phyloP scores from a whole-genome alignment of 2,797 vertebrate species.

The Okamejei kenojei region DNA sequence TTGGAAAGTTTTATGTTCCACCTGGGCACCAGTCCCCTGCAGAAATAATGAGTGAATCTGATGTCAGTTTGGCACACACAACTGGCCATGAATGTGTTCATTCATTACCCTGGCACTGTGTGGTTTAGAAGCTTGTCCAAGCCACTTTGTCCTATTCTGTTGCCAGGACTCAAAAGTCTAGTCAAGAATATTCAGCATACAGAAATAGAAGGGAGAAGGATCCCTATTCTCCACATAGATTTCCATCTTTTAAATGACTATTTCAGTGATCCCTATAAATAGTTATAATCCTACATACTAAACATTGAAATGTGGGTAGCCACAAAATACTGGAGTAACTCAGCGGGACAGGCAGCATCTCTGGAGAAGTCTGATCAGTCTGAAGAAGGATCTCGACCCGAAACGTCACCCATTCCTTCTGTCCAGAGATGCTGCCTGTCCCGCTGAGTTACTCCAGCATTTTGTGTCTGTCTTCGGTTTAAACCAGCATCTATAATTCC shows the following conservation, averaged over 20 bases:
- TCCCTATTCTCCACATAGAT: not conserved
- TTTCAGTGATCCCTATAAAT: not conserved
- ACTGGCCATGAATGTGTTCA: slow-evolving; percentile 12
- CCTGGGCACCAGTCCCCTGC: not conserved
- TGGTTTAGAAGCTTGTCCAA: not conserved
- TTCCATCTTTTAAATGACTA: not conserved
- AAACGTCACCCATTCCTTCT: too few species aligned
- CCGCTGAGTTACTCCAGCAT: too few species aligned
- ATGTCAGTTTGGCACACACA: not conserved
- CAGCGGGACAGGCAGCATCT: too few species aligned
- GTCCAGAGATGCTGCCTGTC: too few species aligned
- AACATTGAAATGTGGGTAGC: not conserved
- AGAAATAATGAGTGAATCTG: not conserved
- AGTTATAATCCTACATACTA: not conserved
- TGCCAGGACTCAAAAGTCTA: not conserved
- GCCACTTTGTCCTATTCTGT: not conserved
- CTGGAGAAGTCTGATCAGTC: too few species aligned
- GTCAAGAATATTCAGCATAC: not conserved
- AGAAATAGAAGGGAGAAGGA: not conserved
- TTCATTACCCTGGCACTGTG: slow-evolving; percentile 21
- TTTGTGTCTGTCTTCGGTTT: too few species aligned
- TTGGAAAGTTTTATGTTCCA: not conserved
- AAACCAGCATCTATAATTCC: too few species aligned
- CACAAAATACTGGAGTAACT: too few species aligned
- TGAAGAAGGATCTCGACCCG: too few species aligned